phyloP scores from a whole-genome alignment of 2,113 vertebrate genomes.

The Rhinolophus sinicus region DNA sequence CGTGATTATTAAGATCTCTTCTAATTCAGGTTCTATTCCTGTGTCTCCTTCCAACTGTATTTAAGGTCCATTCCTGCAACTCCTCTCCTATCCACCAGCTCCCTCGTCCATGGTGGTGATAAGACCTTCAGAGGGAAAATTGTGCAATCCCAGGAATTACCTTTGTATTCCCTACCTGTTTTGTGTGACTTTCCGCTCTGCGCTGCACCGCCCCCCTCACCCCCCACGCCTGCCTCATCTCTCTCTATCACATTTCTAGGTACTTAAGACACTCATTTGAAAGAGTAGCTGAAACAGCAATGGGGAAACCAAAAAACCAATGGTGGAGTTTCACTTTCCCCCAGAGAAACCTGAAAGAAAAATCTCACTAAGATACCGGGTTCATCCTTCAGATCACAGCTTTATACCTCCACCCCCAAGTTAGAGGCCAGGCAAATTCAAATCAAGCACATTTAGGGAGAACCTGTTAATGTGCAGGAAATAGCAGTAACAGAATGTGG shows the following conservation, averaged over 20 bases:
- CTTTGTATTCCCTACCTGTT: not conserved
- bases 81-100: not conserved
- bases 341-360: not conserved
- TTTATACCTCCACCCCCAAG: not conserved
- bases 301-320: not conserved
- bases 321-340: not conserved
- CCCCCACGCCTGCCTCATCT: not conserved
- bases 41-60: not conserved
- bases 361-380: not conserved
- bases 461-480: not conserved
- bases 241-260: not conserved
- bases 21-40: conserved; percentile 27
- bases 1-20: not conserved
- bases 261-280: not conserved
- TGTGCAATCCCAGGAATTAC: not conserved
- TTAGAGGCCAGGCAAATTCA: not conserved
- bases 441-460: not conserved
- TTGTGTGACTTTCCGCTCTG: not conserved
- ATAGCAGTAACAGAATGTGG: not conserved
- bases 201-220: too few relatives aligned
- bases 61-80: not conserved
- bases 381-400: conserved; percentile 27
- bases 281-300: not conserved
- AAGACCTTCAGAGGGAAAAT: not conserved
- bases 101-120: not conserved